Base-by-base conservation (phyloP, 2,113 vertebrate genomes). In the Crocuta crocuta region DNA sequence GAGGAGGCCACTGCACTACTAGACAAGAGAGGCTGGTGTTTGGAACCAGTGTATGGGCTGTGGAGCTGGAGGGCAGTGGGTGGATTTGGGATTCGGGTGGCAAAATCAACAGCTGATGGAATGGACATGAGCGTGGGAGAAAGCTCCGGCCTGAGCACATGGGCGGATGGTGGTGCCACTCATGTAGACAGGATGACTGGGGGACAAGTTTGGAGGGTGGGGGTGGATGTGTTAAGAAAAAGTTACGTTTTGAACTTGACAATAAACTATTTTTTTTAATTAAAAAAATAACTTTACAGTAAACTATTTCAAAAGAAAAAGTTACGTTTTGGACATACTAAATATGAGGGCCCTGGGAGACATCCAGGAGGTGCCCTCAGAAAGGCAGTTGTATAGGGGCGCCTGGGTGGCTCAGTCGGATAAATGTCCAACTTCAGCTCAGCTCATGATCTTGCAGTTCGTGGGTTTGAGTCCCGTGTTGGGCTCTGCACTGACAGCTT, bases 351-450 rank as follows among this genome's bases (percentile, higher is more conserved):
- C 58, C 76, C 31, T 58, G 21, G 63, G 31, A 71, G 78, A 33
- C 53, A 26, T 1, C 7, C 1, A 3, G 8, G 28, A 33, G 33
- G 26, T 21, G 17, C 0, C 0, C 31, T 50, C 53, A 2, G 43
- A 39, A 5, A 8, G n/a, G 21, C n/a, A 7, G 78, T 31, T 43
- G 12, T n/a, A 13, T 2, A 58, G 58, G 55, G 58, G 58, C 58
- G 3, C 58, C 58, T 61, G 58, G 58, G 58, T 2, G 21, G 21
- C 58, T 21, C 58, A 9, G 58, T 61, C 8, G 58, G 21, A 61
- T 61, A 61, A 61, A 23, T 10, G 58, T 61, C 58, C 21, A 8
- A 24, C 21, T 61, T 61, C 19, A 61, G 58, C 58, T 61, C 58
- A 23, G 58, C 17, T 21, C 58, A 21, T 23, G 58, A 61, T 61